Conservation (phyloP, 2,113 vertebrate genomes). For the Beaufortia kweichowensis region DNA sequence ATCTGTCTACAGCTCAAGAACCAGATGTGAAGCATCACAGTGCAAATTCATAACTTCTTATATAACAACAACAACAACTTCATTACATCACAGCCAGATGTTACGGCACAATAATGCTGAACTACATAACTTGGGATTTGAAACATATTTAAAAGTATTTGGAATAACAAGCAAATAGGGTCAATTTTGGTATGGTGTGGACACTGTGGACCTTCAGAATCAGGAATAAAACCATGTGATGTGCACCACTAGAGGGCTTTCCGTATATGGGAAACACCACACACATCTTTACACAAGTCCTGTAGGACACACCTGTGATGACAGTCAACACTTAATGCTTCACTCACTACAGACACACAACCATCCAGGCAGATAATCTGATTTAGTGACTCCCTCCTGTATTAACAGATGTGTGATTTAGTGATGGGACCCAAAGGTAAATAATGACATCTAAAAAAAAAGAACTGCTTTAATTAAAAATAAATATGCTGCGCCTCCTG, state of each 20-base stretch:
- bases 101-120: too few relatives aligned
- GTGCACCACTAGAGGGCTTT: conserved; percentile 28
- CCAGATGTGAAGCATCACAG: too few relatives aligned
- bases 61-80: too few relatives aligned
- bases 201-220: conserved; percentile 1
- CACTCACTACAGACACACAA: neutral
- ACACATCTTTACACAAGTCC: too few relatives aligned
- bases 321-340: neutral
- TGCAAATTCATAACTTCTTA: too few relatives aligned
- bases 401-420: conserved; percentile 40
- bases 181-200: too few relatives aligned
- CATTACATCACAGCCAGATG: too few relatives aligned
- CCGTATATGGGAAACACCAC: too few relatives aligned
- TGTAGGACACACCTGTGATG: conserved; percentile 6
- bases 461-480: neutral
- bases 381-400: conserved; percentile 23
- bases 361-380: neutral
- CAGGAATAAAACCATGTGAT: neutral
- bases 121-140: too few relatives aligned
- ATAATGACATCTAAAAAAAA: neutral
- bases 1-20: too few relatives aligned
- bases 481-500: neutral
- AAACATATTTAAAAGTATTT: too few relatives aligned
- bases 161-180: too few relatives aligned
- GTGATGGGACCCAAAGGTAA: conserved; percentile 12